Evolutionary conservation across 2,113 vertebrate species (phyloP), one percentile per base, ranked within the genome.

Genomic region (Octodon degus): DNA sequence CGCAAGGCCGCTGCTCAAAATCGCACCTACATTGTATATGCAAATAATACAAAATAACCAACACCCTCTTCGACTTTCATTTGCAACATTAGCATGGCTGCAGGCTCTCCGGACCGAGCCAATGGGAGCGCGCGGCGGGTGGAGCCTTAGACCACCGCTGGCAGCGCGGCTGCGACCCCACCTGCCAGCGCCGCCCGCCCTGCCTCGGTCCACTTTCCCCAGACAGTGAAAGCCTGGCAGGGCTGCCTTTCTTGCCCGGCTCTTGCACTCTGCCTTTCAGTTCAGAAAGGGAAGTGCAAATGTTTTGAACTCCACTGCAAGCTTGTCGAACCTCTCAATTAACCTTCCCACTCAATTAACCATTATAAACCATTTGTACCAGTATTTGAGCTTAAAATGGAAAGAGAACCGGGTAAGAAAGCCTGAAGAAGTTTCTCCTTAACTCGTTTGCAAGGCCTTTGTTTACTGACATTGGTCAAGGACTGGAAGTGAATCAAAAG

Each of bases 181-280:
- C 7, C 25, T 10, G 1, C 3, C 37, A 0, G 10, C 22, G 4
- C 24, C 9, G 0, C 32, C 40, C 0, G 11, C 37, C 32, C 53
- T 9, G 37, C 22, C 6, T 3, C 0, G 50, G 13, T 17, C 37
- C 22, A 0, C 67, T 79, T 81, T 83, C 7, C 83, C 30, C 6
- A 2, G 34, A 43, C 0, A 65, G 43, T 3, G 13, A 16, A 43
- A 32, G 1, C 5, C 50, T 22, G 12, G n/a, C 17, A 20, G 22
- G 55, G 10, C 2, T 20, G 68, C 47, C 1, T 40, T 87, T 60
- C 55, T 50, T 30, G 24, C 58, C 25, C 14, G 27, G 16, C 37
- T 32, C 67, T 72, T 2, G 3, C 74, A 37, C 16, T 92, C 81
- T 24, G 34, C 60, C 43, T 43, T 43, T 27, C 0, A 1, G 19